phyloP scores from a whole-genome alignment of 2,888 invertebrate species.

The Pyrrhosoma nymphula region DNA sequence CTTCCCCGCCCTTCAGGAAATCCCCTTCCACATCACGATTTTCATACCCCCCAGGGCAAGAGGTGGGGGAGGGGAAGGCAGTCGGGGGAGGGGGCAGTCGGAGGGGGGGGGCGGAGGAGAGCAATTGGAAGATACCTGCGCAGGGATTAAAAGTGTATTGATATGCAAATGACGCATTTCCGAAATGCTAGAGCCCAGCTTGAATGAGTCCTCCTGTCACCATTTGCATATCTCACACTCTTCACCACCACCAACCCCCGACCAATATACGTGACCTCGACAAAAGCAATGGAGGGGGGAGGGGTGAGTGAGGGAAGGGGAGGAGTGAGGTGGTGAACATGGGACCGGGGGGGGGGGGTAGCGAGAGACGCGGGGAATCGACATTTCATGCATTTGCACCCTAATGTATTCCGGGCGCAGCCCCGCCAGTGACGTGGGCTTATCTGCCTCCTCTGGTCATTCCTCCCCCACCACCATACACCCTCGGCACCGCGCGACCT shows the following conservation, averaged over 20 bases:
- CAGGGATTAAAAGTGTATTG: slow-evolving; percentile 65
- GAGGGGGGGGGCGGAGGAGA: not conserved
- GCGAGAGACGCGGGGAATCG: slow-evolving; percentile 36
- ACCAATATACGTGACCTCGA: slow-evolving; percentile 58
- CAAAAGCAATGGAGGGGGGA: slow-evolving; percentile 3
- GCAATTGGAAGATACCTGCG: slow-evolving; percentile 65
- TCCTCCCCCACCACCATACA: not conserved
- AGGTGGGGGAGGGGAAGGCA: not conserved
- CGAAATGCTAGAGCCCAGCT: slow-evolving; percentile 47
- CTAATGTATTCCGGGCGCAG: slow-evolving; percentile 66
- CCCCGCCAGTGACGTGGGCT: slow-evolving; percentile 61
- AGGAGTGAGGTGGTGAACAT: not conserved
- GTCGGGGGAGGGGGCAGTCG: not conserved
- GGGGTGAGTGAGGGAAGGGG: not conserved
- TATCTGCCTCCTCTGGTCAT: slow-evolving; percentile 45
- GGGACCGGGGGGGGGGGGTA: not conserved
- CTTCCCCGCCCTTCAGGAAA: not conserved
- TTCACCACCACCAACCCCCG: not conserved
- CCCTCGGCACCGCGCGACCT: not conserved
- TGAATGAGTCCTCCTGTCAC: slow-evolving; percentile 66
- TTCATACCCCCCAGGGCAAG: slow-evolving; percentile 32
- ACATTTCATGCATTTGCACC: slow-evolving; percentile 65
- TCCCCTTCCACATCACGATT: not conserved
- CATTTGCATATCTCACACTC: slow-evolving; percentile 67
- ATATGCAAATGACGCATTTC: slow-evolving; percentile 66